Percentiles rank a stretch among this genome's conserved stretches.
phyloP scores from a whole-genome alignment of 2,113 vertebrate species.

The Siniperca chuatsi region DNA sequence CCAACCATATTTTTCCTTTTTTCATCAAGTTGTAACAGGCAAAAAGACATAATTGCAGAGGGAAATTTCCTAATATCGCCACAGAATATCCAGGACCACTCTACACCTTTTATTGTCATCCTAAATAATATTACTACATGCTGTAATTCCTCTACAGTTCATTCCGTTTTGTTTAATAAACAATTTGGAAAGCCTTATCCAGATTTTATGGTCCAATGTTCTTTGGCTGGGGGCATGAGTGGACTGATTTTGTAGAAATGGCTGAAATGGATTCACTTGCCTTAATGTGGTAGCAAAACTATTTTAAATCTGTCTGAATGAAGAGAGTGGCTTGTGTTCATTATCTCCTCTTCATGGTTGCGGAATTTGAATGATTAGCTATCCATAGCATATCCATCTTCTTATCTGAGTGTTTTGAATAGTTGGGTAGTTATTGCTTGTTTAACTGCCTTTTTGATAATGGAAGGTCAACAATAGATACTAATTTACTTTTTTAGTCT shows the following conservation, averaged over 20 bases:
- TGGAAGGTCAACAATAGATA: constrained; percentile 56
- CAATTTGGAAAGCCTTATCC: constrained; percentile 5
- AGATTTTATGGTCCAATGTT: constrained; percentile 7
- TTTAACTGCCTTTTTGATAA: constrained; percentile 58
- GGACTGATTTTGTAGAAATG: constrained; percentile 11
- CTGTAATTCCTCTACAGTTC: neutral
- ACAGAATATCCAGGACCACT: neutral
- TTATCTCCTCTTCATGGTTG: constrained; percentile 43
- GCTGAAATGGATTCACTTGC: constrained; percentile 33
- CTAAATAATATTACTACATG: neutral
- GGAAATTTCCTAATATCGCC: neutral
- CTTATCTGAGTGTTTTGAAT: constrained; percentile 69
- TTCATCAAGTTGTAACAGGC: neutral
- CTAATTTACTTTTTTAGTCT: constrained; percentile 23
- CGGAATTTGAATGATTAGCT: constrained; percentile 64
- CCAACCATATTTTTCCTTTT: neutral
- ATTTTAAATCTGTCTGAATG: constrained; percentile 44
- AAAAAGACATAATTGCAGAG: neutral
- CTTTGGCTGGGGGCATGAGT: neutral
- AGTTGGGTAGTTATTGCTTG: constrained; percentile 43
- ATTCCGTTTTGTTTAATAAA: constrained; percentile 6
- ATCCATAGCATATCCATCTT: constrained; percentile 37
- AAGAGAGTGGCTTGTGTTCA: constrained; percentile 8
- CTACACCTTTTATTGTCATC: neutral
- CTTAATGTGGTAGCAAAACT: constrained; percentile 26